Percentiles rank a stretch among this genome's conserved stretches.
Conservation (phyloP, 2,113 vertebrate species). For the Centropus bengalensis region DNA sequence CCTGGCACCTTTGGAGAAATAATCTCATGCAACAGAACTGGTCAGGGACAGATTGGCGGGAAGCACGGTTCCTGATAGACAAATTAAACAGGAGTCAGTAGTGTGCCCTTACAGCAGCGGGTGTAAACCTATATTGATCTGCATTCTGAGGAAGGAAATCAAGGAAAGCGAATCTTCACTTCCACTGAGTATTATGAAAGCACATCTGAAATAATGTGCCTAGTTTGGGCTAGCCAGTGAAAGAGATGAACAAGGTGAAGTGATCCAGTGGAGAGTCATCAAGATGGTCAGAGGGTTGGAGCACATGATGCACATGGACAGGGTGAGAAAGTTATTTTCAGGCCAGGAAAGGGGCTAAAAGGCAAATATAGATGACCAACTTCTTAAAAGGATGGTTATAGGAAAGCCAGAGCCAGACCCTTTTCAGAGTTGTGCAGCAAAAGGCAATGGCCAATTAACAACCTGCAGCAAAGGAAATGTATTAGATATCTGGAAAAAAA, state of each 20-base stretch:
- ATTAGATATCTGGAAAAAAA: neutral
- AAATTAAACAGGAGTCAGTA: neutral
- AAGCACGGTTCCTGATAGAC: neutral
- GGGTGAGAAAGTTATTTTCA: neutral
- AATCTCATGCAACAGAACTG: neutral
- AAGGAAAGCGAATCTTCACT: neutral
- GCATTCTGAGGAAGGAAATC: neutral
- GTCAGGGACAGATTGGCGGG: neutral
- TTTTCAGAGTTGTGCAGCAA: neutral
- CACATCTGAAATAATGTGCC: neutral
- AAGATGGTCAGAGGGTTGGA: neutral
- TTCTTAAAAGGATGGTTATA: neutral
- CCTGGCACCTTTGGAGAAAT: neutral
- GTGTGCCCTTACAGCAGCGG: neutral
- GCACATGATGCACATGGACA: neutral
- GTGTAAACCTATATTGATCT: neutral
- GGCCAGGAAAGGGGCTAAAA: neutral
- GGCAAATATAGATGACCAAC: neutral
- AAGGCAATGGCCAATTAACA: neutral
- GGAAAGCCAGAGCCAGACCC: neutral
- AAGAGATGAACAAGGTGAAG: neutral
- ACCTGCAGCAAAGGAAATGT: neutral
- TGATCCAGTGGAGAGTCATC: neutral
- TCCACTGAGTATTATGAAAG: neutral
- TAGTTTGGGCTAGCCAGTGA: neutral